Percentiles rank a stretch among this genome's conserved stretches.
Conservation (phyloP, 2,888 invertebrate genomes). For the Azorinus chamasolen region DNA sequence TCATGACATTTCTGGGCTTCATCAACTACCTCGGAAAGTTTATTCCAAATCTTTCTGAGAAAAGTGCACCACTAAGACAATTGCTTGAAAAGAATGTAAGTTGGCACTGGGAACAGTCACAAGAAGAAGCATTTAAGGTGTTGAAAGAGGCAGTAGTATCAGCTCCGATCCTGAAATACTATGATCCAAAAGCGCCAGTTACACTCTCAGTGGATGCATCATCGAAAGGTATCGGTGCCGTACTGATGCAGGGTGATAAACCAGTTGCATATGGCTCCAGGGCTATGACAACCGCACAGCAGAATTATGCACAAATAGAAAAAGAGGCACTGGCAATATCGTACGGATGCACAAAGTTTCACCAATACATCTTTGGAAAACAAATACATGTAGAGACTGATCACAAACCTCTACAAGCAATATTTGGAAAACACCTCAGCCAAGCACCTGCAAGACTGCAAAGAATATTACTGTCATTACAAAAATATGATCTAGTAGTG, state of each 20-base stretch:
- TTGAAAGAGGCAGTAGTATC: constrained; percentile 21
- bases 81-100: constrained; percentile 16
- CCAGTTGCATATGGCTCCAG: constrained; percentile 40
- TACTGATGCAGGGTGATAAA: constrained; percentile 24
- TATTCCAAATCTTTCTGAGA: constrained; percentile 38
- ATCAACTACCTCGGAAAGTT: constrained; percentile 48
- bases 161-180: constrained; percentile 36
- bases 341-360: constrained; percentile 37
- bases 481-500: constrained; percentile 49
- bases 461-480: constrained; percentile 19
- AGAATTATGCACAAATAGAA: constrained; percentile 49
- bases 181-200: constrained; percentile 24
- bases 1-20: constrained; percentile 44
- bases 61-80: constrained; percentile 36
- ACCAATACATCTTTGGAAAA: constrained; percentile 37
- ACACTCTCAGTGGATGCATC: constrained; percentile 33
- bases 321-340: constrained; percentile 49
- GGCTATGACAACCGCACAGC: constrained; percentile 39
- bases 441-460: constrained; percentile 24
- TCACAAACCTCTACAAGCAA: constrained; percentile 41
- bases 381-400: constrained; percentile 37
- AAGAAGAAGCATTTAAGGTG: constrained; percentile 24
- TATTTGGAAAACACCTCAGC: constrained; percentile 38
- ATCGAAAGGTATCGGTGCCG: constrained; percentile 31
- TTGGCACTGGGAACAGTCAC: constrained; percentile 20